Evolutionary conservation across 2,888 invertebrate genomes (phyloP).

Genomic region (Volucella inflata): DNA sequence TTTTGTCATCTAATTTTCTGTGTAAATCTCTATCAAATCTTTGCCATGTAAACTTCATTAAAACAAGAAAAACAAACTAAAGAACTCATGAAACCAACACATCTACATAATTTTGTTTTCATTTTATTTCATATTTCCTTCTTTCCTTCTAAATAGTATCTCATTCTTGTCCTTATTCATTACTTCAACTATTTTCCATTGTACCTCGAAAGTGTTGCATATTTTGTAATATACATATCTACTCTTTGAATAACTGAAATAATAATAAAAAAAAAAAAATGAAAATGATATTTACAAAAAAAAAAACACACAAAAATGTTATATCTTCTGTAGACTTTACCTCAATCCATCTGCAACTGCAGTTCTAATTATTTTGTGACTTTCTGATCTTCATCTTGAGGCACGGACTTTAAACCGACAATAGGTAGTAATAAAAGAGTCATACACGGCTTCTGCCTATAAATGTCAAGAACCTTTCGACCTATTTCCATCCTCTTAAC

Average conservation of each 20-base stretch:
- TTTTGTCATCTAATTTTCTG: slow-evolving; percentile 48
- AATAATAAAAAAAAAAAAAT: slow-evolving; percentile 47
- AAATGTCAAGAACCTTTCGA: slow-evolving; percentile 60
- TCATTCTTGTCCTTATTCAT: slow-evolving; percentile 77
- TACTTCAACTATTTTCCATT: slow-evolving; percentile 19
- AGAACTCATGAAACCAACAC: slow-evolving; percentile 49
- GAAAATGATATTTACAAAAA: slow-evolving; percentile 10
- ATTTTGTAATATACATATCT: slow-evolving; percentile 53
- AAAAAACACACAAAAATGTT: slow-evolving; percentile 1
- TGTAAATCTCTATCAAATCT: slow-evolving; percentile 26
- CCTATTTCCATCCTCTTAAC: slow-evolving; percentile 58
- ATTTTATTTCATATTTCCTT: slow-evolving; percentile 50
- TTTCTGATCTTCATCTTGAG: not conserved
- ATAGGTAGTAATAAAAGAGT: slow-evolving; percentile 9
- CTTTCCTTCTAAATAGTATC: slow-evolving; percentile 62
- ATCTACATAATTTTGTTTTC: slow-evolving; percentile 29
- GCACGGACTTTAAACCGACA: not conserved
- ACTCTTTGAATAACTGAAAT: slow-evolving; percentile 65
- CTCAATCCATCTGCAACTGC: slow-evolving; percentile 14
- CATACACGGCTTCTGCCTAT: slow-evolving; percentile 2
- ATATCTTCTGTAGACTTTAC: not conserved
- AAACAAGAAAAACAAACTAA: slow-evolving; percentile 57
- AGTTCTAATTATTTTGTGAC: slow-evolving; percentile 15
- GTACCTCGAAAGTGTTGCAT: slow-evolving; percentile 53
- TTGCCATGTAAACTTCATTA: slow-evolving; percentile 70